A percentile compares a stretch with the other conserved stretches of the same genome.
phyloP scores from a whole-genome alignment of 2,113 vertebrate genomes.

The Rynchops niger region DNA sequence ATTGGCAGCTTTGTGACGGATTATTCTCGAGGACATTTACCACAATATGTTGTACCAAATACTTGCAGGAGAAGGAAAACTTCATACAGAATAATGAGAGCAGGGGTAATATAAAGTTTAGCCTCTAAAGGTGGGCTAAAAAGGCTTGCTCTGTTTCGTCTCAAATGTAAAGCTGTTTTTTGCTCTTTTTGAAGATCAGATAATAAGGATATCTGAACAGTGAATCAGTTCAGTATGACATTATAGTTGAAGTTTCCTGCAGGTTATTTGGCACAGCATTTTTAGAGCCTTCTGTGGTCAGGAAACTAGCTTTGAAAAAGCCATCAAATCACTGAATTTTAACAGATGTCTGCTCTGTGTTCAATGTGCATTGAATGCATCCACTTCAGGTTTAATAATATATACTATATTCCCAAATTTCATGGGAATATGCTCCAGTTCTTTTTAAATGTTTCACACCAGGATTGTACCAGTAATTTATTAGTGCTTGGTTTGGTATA shows the following conservation, averaged over 20 bases:
- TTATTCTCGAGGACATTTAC: background rate
- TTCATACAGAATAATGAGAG: background rate
- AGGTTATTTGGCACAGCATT: background rate
- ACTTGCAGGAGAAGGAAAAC: background rate
- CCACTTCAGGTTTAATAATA: background rate
- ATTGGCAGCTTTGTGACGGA: background rate
- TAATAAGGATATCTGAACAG: background rate
- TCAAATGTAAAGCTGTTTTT: background rate
- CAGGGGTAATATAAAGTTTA: background rate
- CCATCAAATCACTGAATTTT: background rate
- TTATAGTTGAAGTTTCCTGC: background rate
- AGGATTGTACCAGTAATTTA: accelerated
- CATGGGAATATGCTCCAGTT: background rate
- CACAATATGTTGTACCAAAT: background rate
- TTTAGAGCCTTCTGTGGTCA: background rate
- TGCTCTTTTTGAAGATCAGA: background rate
- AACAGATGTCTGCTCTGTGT: background rate
- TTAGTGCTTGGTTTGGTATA: background rate
- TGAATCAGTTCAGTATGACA: background rate
- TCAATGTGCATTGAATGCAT: background rate
- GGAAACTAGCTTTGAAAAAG: background rate
- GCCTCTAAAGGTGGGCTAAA: background rate
- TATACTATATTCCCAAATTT: background rate
- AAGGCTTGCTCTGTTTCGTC: background rate
- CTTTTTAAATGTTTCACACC: background rate